A percentile compares a stretch with the other conserved stretches of the same genome.
Conservation (phyloP, 2,113 vertebrate species). For the Collichthys lucidus region DNA sequence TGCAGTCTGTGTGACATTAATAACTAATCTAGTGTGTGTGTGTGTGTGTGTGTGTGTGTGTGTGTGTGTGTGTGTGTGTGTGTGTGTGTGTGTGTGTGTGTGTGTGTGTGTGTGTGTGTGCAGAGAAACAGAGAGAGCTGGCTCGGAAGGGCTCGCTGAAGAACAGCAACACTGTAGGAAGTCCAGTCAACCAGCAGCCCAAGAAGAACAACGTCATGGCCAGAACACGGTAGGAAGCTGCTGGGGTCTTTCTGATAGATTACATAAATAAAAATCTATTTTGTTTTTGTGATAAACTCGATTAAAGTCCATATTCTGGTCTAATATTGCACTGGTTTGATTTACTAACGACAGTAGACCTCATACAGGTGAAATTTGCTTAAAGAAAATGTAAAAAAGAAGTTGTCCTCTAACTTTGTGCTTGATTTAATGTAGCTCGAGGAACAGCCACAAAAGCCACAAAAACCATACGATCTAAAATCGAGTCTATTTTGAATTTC, state of each 20-base stretch:
- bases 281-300: background rate
- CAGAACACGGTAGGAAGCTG: constrained; percentile 90
- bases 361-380: background rate
- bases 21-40: constrained; percentile 9
- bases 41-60: constrained; percentile 16
- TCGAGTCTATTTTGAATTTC: background rate
- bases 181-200: constrained; percentile 98
- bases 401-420: background rate
- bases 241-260: background rate
- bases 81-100: constrained; percentile 30
- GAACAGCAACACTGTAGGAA: constrained; percentile 90
- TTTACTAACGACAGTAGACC: background rate
- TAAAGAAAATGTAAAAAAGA: background rate
- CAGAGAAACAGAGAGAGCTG: constrained; percentile 98
- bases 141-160: constrained; percentile 96
- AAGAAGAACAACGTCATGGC: constrained; percentile 99
- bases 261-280: background rate
- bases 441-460: background rate
- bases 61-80: constrained; percentile 40
- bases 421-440: no score
- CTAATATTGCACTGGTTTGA: background rate
- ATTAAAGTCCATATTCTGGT: background rate
- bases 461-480: background rate
- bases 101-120: constrained; percentile 51
- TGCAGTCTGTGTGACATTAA: constrained; percentile 2